Base-by-base conservation (phyloP, 2,797 vertebrate species). In the Eospalax fontanierii region DNA sequence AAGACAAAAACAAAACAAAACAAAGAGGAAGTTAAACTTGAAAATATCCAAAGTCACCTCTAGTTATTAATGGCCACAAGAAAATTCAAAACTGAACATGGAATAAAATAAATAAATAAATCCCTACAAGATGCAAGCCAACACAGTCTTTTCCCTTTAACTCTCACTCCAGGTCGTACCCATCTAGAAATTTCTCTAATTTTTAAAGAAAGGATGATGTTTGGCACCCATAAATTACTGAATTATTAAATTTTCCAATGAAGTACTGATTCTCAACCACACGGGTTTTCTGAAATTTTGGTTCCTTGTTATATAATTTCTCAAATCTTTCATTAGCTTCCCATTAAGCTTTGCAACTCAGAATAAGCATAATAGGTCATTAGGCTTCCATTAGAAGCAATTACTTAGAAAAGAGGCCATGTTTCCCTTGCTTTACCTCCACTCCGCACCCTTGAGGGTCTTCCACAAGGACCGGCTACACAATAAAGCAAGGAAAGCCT, bases 311-410 rank as follows among this genome's bases (percentile, higher is more conserved):
- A 89, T 57, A 43, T 46, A 70, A 95, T 96, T 94, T 95, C 81
- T 94, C 74, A 71, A 87, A 28, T 40, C 81, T 68, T 86, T 81
- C 70, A 65, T 63, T 50, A 82, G 86, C 68, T 91, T 95, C 57
- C 66, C 76, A 73, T 24, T 59, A 94, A 90, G 95, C 3, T 68
- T 61, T 19, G 2, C 16, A 35, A 54, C 86, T 95, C 81, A 26
- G 78, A 93, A 94, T 68, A 91, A 59, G 35, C 68, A 43, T 54
- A 81, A 88, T 46, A 75, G 59, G 74, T 75, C 84, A 94, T 91
- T 83, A 78, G 40, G 74, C 46, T 95, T 94, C 92, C 90, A 94
- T 95, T 91, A 95, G 91, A 71, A 82, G 40, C 65, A 96, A 94
- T 92, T 82, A 96, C 26, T 95, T 89, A 43, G 22, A 65, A 91